Base-by-base conservation (phyloP, 2,113 vertebrate species). In the Isichthys henryi region DNA sequence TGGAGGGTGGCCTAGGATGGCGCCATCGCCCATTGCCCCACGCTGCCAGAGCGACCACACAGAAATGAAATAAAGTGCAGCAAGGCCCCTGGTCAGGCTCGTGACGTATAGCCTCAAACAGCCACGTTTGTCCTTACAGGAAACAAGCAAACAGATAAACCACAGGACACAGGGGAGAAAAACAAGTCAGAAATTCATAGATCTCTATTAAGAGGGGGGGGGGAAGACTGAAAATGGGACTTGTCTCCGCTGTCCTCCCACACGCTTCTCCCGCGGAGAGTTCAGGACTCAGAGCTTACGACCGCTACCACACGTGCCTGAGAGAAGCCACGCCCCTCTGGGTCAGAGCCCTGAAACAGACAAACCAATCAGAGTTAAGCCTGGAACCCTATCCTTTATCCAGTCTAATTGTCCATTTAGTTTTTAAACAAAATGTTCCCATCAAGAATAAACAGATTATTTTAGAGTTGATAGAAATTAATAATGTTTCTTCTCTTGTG, bases 21-120 rank as follows among this genome's bases (percentile, higher is more conserved):
- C 92, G 5, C 95, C 92, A 94, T 97, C 94, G 35, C 95, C 97
- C 97, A 99, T 99, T 91, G 21, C n/a, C 31, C 11, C 35, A 10
- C 70, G 19, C 17, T 49, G 13, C 9, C 88, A 84, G 50, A 39
- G 39, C 39, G 39, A 62, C 7, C 48, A 19, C 48, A 89, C 74
- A 4, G 70, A 56, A 31, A 74, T 27, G 5, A 17, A 77, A 19
- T 77, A 17, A 43, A 27, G 21, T 11, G 58, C 23, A 9, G n/a
- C 58, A 48, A 1, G 48, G 9, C 15, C 5, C 31, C 86, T 31
- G 62, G 9, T 70, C 62, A 70, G 3, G 62, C 62, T 70, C 0
- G 1, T 3, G 10, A 13, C 3, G 10, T 4, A 10, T 70, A 10
- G 0, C 62, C n/a, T 70, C 62, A 70, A 70, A 70, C 5, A 77